A percentile compares a stretch with the other conserved stretches of the same genome.
phyloP scores from a whole-genome alignment of 2,797 vertebrate genomes.

The Cirrhinus molitorella region DNA sequence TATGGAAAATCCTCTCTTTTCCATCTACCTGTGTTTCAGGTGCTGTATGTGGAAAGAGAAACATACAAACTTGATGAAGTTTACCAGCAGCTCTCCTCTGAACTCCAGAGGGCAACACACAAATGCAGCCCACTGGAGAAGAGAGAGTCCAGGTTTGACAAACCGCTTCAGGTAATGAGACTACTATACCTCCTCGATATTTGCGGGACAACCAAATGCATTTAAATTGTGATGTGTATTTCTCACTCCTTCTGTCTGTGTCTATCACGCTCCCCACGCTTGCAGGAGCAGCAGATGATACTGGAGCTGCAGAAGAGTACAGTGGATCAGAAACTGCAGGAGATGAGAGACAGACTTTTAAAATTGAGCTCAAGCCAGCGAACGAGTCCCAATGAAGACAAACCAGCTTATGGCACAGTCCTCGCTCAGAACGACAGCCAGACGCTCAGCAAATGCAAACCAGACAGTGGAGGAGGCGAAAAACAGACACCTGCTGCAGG shows the following conservation, averaged over 20 bases:
- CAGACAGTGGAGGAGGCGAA: neutral
- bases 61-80: slow-evolving; percentile 81
- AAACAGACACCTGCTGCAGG: slow-evolving; percentile 12
- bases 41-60: slow-evolving; percentile 76
- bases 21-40: slow-evolving; percentile 67
- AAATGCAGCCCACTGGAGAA: slow-evolving; percentile 56
- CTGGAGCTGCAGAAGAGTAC: slow-evolving; percentile 80
- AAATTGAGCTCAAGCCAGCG: slow-evolving; percentile 47
- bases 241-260: neutral
- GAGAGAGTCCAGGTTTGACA: slow-evolving; percentile 50
- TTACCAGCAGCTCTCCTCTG: slow-evolving; percentile 80
- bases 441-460: slow-evolving; percentile 30
- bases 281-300: slow-evolving; percentile 71
- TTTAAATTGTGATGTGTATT: slow-evolving; percentile 7
- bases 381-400: slow-evolving; percentile 46
- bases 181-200: neutral
- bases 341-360: slow-evolving; percentile 77
- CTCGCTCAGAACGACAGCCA: slow-evolving; percentile 23
- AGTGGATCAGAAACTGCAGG: slow-evolving; percentile 75
- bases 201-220: neutral
- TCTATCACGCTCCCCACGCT: neutral
- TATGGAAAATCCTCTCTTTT: neutral
- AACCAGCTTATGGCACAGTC: neutral
- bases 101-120: slow-evolving; percentile 72
- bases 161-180: slow-evolving; percentile 69